These are phyloP conservation scores for Platichthys flesus DNA, from an alignment of 2,113 vertebrate genomes.

Conservation along the genomic window DNA sequence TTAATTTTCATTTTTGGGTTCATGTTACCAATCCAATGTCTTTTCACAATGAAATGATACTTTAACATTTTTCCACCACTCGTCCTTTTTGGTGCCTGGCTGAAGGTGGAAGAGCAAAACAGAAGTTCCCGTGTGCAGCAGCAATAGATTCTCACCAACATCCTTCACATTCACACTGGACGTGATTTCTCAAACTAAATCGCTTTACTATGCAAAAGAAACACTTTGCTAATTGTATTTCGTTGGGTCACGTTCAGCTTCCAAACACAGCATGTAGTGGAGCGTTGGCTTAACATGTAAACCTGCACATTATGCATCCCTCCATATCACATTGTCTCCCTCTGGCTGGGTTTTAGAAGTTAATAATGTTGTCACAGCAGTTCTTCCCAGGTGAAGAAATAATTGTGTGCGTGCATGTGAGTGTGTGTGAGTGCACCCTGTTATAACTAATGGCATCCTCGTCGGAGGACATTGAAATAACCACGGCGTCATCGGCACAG, in stretches of 20 bases:
- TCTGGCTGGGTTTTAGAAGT: not conserved
- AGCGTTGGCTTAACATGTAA: not conserved
- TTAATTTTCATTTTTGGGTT: too few species aligned
- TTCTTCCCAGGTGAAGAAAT: not conserved
- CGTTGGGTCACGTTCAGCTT: not conserved
- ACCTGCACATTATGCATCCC: not conserved
- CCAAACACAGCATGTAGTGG: not conserved
- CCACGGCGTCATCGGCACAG: conserved; percentile 37
- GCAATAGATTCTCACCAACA: too few species aligned
- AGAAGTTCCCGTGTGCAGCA: too few species aligned
- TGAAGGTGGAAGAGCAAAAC: too few species aligned
- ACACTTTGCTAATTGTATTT: not conserved
- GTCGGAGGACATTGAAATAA: conserved; percentile 52
- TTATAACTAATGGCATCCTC: conserved; percentile 31
- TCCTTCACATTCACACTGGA: too few species aligned
- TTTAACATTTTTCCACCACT: too few species aligned
- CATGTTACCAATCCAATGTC: too few species aligned
- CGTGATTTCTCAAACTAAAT: not conserved
- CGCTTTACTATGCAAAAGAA: not conserved
- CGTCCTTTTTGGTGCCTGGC: too few species aligned
- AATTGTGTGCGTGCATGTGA: not conserved
- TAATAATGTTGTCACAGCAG: not conserved
- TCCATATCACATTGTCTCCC: not conserved
- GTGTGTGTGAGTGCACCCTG: not conserved
- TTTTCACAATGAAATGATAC: too few species aligned